These are phyloP conservation scores for Nothoprocta pentlandii DNA, from an alignment of 2,113 vertebrate species.

Conservation along the genomic window DNA sequence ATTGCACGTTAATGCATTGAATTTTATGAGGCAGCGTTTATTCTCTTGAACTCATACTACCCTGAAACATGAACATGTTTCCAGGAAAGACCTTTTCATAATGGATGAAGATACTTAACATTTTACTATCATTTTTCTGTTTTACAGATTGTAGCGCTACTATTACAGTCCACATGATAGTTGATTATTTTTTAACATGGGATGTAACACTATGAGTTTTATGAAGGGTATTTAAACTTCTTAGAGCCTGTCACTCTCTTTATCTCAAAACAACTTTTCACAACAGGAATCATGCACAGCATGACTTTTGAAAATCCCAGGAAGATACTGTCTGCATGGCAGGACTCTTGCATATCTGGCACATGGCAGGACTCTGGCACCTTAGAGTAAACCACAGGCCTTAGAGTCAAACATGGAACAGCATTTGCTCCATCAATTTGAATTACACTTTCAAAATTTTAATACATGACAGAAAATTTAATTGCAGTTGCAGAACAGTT, in stretches of 20 bases:
- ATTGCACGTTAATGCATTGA: not conserved
- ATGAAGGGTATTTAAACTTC: not conserved
- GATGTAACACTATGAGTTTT: not conserved
- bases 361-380: not conserved
- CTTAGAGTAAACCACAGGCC: not conserved
- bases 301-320: not conserved
- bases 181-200: not conserved
- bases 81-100: not conserved
- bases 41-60: not conserved
- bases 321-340: not conserved
- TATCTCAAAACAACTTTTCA: not conserved
- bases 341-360: not conserved
- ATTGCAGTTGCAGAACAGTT: not conserved
- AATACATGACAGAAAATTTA: not conserved
- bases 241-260: not conserved
- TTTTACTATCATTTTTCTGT: not conserved
- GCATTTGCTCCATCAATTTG: not conserved
- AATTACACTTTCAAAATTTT: not conserved
- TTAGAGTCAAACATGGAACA: not conserved
- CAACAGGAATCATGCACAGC: fast-evolving
- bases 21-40: not conserved
- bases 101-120: not conserved
- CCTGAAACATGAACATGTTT: not conserved
- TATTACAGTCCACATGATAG: not conserved
- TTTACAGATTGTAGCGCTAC: not conserved